A percentile compares a stretch with the other conserved stretches of the same genome.
Evolutionary conservation across 2,797 vertebrate genomes (phyloP).

Genomic region (Oreonectes daqikongensis): DNA sequence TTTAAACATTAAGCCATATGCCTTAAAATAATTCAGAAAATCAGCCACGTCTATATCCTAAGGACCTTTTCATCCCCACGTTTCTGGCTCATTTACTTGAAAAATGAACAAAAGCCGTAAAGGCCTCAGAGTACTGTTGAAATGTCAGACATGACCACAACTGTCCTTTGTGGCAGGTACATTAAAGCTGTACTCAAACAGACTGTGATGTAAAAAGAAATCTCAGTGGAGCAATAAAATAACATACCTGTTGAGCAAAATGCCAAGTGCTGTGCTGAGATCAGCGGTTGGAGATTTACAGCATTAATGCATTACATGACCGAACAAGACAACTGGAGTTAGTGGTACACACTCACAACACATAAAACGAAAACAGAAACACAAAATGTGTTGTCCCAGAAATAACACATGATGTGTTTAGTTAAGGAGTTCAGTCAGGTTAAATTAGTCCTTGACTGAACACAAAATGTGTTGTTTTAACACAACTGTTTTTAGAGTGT

Average conservation of each 20-base stretch:
- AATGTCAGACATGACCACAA: conserved; percentile 3
- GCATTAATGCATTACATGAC: not conserved
- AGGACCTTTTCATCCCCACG: not conserved
- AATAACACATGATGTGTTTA: too few relatives aligned
- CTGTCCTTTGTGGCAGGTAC: not conserved
- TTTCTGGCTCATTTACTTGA: not conserved
- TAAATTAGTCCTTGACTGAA: too few relatives aligned
- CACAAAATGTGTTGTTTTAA: too few relatives aligned
- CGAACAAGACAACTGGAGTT: not conserved
- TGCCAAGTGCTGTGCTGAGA: not conserved
- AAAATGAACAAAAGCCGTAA: not conserved
- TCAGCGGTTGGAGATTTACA: not conserved
- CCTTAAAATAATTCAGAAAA: not conserved
- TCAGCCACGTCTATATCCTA: not conserved
- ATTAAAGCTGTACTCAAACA: conserved; percentile 11
- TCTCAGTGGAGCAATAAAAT: not conserved
- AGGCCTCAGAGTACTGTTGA: not conserved
- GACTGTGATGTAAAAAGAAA: not conserved
- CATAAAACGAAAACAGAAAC: not conserved
- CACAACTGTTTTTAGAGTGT: too few relatives aligned
- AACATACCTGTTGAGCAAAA: not conserved
- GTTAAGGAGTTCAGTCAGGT: too few relatives aligned
- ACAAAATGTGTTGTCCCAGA: too few relatives aligned
- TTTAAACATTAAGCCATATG: too few relatives aligned
- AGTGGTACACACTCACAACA: not conserved